A percentile compares a stretch with the other conserved stretches of the same genome.
These are phyloP conservation scores for Aphrophora alni DNA, from an alignment of 2,888 invertebrate species.

Conservation along the genomic window DNA sequence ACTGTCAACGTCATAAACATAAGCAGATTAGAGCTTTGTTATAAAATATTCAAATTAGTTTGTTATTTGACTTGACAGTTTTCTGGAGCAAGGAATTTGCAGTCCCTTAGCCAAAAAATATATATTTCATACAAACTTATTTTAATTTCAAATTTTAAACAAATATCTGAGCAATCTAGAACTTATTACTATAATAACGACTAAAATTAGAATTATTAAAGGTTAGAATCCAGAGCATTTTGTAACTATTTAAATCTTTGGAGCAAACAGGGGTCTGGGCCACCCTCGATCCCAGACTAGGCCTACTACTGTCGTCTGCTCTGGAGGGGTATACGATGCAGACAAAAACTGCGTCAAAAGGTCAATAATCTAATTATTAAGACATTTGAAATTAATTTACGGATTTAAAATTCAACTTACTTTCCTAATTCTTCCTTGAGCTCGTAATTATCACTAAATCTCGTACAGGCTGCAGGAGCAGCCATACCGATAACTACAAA, in stretches of 20 bases:
- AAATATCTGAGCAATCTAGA: background rate
- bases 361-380: conserved; percentile 34
- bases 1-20: too few species aligned
- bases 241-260: background rate
- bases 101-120: background rate
- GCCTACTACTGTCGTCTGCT: conserved; percentile 42
- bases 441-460: conserved; percentile 99
- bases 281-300: conserved; percentile 31
- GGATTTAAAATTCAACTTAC: conserved; percentile 68
- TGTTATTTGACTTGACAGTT: too few species aligned
- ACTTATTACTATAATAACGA: too few species aligned
- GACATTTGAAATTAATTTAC: conserved; percentile 10
- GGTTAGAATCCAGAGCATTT: background rate
- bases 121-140: too few species aligned
- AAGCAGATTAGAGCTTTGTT: too few species aligned
- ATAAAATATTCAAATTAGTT: too few species aligned
- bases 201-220: too few species aligned
- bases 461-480: conserved; percentile 90
- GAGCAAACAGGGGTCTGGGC: conserved; percentile 11
- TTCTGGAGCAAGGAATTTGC: background rate
- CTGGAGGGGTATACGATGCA: conserved; percentile 26
- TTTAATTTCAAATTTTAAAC: background rate
- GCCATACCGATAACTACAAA: conserved; percentile 69
- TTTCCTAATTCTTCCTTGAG: conserved; percentile 99
- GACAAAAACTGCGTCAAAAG: conserved; percentile 29